A percentile compares a stretch with the other conserved stretches of the same genome.
phyloP scores from a whole-genome alignment of 1,140 invertebrate species.

The Drosophila biarmipes region DNA sequence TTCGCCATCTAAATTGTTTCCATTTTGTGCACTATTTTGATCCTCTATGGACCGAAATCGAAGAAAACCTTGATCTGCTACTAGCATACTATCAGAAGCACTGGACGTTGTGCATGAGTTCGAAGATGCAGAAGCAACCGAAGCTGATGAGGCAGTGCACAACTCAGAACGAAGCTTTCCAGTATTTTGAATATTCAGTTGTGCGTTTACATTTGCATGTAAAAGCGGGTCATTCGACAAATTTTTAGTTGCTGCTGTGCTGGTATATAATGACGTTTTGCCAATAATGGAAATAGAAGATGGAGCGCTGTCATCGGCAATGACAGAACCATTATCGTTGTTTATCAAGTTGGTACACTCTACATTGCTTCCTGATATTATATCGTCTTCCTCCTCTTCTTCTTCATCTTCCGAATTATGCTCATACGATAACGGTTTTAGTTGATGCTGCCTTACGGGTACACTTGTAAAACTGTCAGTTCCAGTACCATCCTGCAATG shows the following conservation, averaged over 20 bases:
- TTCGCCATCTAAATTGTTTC: slow-evolving; percentile 14
- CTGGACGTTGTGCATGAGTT: slow-evolving; percentile 47
- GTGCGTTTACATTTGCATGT: slow-evolving; percentile 20
- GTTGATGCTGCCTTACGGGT: slow-evolving; percentile 40
- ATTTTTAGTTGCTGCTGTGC: slow-evolving; percentile 16
- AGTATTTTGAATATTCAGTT: slow-evolving; percentile 50
- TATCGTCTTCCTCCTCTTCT: slow-evolving; percentile 73
- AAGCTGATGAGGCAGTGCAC: slow-evolving; percentile 17
- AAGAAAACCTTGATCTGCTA: slow-evolving; percentile 93
- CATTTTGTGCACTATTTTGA: slow-evolving; percentile 41
- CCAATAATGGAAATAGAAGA: slow-evolving; percentile 14
- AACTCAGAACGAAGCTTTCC: slow-evolving; percentile 19
- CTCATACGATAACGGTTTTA: slow-evolving; percentile 44
- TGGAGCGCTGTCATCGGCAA: slow-evolving; percentile 27
- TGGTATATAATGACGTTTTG: slow-evolving; percentile 9
- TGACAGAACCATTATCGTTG: slow-evolving; percentile 32
- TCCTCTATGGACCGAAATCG: slow-evolving; percentile 90
- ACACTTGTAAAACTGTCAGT: slow-evolving; percentile 25
- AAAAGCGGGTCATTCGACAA: slow-evolving; percentile 19
- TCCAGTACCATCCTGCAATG: slow-evolving; percentile 16
- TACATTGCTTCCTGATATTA: slow-evolving; percentile 67
- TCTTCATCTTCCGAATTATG: slow-evolving; percentile 63
- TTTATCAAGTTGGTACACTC: slow-evolving; percentile 74
- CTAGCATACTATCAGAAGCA: slow-evolving; percentile 88
- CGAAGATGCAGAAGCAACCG: slow-evolving; percentile 34